These are phyloP conservation scores for Cheumatopsyche charites DNA, from an alignment of 1,140 invertebrate species.

Conservation along the genomic window DNA sequence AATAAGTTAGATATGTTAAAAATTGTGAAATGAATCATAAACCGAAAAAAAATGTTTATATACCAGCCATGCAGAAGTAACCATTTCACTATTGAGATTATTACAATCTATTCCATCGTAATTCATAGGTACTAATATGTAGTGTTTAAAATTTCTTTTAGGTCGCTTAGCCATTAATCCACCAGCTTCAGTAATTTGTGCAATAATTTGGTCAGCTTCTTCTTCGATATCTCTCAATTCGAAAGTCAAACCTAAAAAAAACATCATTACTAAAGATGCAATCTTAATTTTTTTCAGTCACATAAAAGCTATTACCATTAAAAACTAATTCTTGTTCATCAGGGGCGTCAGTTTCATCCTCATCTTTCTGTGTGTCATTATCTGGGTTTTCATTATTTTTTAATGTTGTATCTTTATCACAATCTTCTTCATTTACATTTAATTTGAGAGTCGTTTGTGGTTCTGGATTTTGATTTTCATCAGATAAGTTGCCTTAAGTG, in stretches of 20 bases:
- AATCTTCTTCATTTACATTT: too few relatives aligned
- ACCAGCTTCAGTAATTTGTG: constrained; percentile 52
- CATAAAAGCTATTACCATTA: background rate
- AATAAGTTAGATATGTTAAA: constrained; percentile 8
- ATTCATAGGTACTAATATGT: constrained; percentile 55
- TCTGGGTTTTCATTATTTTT: too few relatives aligned
- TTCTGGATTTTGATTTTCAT: too few relatives aligned
- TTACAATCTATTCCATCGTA: constrained; percentile 51
- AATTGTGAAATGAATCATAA: background rate
- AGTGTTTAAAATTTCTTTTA: constrained; percentile 45
- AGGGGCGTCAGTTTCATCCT: background rate
- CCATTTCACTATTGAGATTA: constrained; percentile 48
- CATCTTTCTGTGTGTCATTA: background rate
- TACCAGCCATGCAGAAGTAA: constrained; percentile 60
- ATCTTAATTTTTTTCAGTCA: too few relatives aligned
- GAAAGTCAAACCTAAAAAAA: constrained; percentile 52
- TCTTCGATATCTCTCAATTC: constrained; percentile 56
- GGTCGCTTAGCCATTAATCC: constrained; percentile 51
- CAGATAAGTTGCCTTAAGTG: too few relatives aligned
- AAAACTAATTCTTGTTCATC: background rate
- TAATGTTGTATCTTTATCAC: too few relatives aligned
- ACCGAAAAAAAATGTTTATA: constrained; percentile 41
- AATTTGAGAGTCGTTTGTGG: too few relatives aligned
- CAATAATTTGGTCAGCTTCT: constrained; percentile 52
- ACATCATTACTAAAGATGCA: too few relatives aligned